Conservation (phyloP, 1,140 invertebrate genomes). For the Hycleus phaleratus region DNA sequence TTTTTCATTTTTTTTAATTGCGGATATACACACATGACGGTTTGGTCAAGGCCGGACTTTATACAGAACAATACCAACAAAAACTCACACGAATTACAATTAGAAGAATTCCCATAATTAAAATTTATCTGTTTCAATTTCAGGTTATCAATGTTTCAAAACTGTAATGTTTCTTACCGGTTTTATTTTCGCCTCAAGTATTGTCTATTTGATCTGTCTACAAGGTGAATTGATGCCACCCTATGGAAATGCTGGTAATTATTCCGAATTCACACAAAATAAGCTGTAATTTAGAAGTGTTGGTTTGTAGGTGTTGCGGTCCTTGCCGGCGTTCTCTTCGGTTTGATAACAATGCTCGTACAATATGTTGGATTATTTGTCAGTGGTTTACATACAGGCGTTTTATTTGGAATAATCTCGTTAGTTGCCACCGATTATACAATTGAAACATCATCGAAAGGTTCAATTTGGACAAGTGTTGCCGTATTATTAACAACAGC, state of each 20-base stretch:
- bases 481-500: slow-evolving; percentile 59
- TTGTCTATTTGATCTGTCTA: slow-evolving; percentile 71
- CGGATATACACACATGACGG: background rate
- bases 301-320: slow-evolving; percentile 53
- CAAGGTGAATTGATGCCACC: slow-evolving; percentile 66
- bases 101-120: background rate
- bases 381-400: slow-evolving; percentile 72
- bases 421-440: slow-evolving; percentile 52
- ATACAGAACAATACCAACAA: background rate
- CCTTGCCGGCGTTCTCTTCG: slow-evolving; percentile 67
- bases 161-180: slow-evolving; percentile 85
- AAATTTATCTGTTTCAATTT: slow-evolving; percentile 33
- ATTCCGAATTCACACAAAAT: background rate
- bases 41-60: slow-evolving; percentile 5
- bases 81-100: background rate
- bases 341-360: slow-evolving; percentile 72
- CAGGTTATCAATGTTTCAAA: slow-evolving; percentile 83
- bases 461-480: slow-evolving; percentile 58
- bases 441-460: slow-evolving; percentile 43
- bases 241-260: slow-evolving; percentile 62
- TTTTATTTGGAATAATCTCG: slow-evolving; percentile 54
- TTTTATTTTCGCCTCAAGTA: slow-evolving; percentile 72
- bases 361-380: slow-evolving; percentile 78
- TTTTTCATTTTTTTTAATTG: too few relatives aligned
- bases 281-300: background rate